A percentile compares a stretch with the other conserved stretches of the same genome.
Evolutionary conservation across 2,888 invertebrate genomes (phyloP).

Genomic region (Troilus luridus): DNA sequence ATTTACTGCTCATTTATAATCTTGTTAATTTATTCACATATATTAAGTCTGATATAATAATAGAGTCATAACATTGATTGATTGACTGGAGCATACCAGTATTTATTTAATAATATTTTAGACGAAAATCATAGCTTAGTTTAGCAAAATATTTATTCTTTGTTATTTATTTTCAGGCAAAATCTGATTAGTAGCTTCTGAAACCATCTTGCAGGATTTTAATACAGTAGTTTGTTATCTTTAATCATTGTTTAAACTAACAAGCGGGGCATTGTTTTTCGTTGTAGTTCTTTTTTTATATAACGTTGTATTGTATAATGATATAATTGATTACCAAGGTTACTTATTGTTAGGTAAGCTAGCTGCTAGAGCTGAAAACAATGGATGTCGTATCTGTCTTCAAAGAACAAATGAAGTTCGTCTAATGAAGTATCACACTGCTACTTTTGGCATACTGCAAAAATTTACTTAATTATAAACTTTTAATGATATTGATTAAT

Average conservation of each 20-base stretch:
- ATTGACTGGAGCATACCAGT: no score
- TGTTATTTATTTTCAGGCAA: background rate
- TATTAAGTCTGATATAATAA: no score
- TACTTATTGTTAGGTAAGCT: background rate
- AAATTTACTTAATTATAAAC: no score
- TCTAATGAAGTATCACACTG: background rate
- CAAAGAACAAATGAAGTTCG: background rate
- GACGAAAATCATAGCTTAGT: no score
- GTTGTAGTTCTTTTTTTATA: background rate
- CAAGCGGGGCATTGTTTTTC: background rate
- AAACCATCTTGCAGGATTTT: background rate
- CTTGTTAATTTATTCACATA: no score
- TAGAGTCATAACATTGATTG: no score
- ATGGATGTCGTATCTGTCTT: background rate
- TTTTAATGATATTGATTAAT: no score
- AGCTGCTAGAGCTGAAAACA: background rate
- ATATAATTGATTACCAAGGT: background rate
- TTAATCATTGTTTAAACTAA: background rate
- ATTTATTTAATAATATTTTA: no score
- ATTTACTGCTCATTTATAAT: no score
- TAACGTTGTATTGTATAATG: background rate
- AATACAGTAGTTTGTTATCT: background rate
- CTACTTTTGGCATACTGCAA: background rate
- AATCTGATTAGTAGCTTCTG: background rate
- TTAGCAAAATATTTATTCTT: background rate